Evolutionary conservation across 1,140 invertebrate genomes (phyloP).

Genomic region (Diorhabda sublineata): DNA sequence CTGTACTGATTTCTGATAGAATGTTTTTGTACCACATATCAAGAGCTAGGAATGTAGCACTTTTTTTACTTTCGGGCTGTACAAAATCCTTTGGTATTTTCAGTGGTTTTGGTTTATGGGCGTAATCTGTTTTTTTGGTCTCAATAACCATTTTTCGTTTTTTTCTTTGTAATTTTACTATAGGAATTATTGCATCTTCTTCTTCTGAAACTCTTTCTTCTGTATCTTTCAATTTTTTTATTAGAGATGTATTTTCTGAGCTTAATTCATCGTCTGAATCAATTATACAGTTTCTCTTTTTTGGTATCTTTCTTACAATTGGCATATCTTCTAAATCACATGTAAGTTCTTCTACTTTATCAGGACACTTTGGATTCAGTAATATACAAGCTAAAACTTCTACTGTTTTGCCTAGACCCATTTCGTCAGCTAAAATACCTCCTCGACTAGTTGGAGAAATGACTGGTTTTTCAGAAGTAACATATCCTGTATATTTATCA

Average conservation of each 20-base stretch:
- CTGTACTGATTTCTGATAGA: constrained; percentile 27
- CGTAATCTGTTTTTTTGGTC: background rate
- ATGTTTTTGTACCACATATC: constrained; percentile 35
- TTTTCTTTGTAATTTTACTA: background rate
- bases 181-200: background rate
- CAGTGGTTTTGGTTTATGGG: constrained; percentile 23
- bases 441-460: constrained; percentile 51
- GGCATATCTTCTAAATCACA: constrained; percentile 8
- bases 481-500: constrained; percentile 52
- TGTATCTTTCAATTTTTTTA: too few relatives aligned
- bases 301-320: constrained; percentile 23
- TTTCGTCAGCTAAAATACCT: constrained; percentile 80
- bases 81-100: constrained; percentile 29
- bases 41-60: constrained; percentile 28
- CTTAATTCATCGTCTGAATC: constrained; percentile 14
- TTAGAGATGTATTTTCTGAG: too few relatives aligned
- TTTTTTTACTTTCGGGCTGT: constrained; percentile 24
- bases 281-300: constrained; percentile 20
- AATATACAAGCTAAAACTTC: constrained; percentile 70
- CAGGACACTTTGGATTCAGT: constrained; percentile 49
- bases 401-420: constrained; percentile 81
- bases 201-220: too few relatives aligned
- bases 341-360: constrained; percentile 3
- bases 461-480: constrained; percentile 43
- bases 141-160: background rate